Evolutionary conservation across 2,113 vertebrate species (phyloP), one percentile per base, ranked within the genome.

Genomic region (Nanorana parkeri): DNA sequence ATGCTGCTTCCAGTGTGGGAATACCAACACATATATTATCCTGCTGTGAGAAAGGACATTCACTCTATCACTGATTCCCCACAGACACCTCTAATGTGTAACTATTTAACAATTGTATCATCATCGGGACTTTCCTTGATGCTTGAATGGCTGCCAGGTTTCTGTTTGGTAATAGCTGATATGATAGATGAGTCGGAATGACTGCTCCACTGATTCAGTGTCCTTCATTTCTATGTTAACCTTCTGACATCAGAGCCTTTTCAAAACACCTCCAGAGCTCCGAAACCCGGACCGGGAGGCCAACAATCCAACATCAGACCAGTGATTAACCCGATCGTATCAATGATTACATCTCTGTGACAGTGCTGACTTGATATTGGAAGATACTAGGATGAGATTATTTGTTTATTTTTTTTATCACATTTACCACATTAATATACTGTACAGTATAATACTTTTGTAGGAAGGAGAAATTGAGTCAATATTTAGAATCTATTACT

Each of bases 231-330:
- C 51, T 23, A 17, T 29, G 77, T 69, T 79, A 79, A 79, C 77
- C 77, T 79, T 79, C 65, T 79, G 77, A 79, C 77, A 69, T 79
- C 52, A 41, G 23, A 56, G 51, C 23, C 77, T 78, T 78, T 54
- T 78, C 64, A 16, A 78, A 78, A 79, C 77, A 79, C 77, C 65
- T 79, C 61, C 65, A 79, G 66, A 68, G 54, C 29, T 68, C 77
- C 21, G 66, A 69, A 79, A 79, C 66, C 66, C 68, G 55, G 66
- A 79, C 58, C 36, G 64, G 54, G 54, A 67, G 60, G 67, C 77
- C 58, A 68, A 56, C 52, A 67, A 47, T 58, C 77, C 58, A 68
- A 56, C 52, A 79, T 68, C 65, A 79, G 77, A 58, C 52, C 26
- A 79, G 52, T 32, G 24, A 69, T 68, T 69, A 79, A 79, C 77